A percentile compares a stretch with the other conserved stretches of the same genome.
Evolutionary conservation across 2,113 vertebrate genomes (phyloP).

Genomic region (Otus sunia): DNA sequence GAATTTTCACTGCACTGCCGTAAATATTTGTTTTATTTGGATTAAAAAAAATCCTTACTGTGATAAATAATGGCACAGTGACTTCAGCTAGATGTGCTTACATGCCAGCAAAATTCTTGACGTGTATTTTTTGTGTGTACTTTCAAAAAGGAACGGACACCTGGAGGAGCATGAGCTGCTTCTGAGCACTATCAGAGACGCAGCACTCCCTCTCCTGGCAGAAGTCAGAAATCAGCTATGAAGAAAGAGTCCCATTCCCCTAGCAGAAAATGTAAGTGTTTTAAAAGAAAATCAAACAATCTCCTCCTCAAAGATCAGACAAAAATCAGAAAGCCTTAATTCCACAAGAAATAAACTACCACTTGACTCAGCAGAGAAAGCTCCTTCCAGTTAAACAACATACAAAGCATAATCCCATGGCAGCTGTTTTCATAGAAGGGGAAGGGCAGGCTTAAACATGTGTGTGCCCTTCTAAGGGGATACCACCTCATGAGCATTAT

Average conservation of each 20-base stretch:
- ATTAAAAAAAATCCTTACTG: neutral
- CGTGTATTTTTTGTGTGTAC: neutral
- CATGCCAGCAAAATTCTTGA: neutral
- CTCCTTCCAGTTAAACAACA: neutral
- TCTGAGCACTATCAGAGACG: neutral
- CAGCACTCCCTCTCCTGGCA: conserved; percentile 45
- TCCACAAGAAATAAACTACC: neutral
- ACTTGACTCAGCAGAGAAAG: neutral
- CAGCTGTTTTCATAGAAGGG: neutral
- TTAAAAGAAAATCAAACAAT: neutral
- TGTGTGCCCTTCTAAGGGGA: neutral
- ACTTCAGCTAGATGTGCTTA: neutral
- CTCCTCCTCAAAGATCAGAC: neutral
- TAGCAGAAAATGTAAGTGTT: neutral
- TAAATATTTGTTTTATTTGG: neutral
- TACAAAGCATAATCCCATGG: neutral
- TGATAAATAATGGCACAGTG: neutral
- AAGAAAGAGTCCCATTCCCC: neutral
- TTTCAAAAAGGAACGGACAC: fast-evolving
- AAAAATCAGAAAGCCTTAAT: neutral
- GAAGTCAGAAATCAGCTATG: neutral
- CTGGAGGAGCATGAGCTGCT: neutral
- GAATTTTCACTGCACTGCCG: neutral
- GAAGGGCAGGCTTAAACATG: neutral
- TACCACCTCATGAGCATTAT: neutral